Base-by-base conservation (phyloP, 2,797 vertebrate genomes). In the Coregonus suidteri region DNA sequence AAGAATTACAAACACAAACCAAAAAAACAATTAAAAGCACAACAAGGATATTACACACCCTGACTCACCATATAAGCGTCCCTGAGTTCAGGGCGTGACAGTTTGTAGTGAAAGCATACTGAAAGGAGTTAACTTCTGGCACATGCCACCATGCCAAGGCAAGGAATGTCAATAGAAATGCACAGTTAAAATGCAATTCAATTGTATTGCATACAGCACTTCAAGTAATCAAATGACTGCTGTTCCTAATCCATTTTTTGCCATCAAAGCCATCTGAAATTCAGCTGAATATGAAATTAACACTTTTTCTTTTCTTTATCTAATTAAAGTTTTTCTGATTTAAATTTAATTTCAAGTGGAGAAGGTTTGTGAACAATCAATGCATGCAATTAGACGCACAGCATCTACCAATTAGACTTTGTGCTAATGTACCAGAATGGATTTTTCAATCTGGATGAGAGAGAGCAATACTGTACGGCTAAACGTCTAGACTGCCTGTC, bases 361-460 rank as follows among this genome's bases (percentile, higher is more conserved):
- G 89, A 83, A 88, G 86, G 53, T 81, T 80, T 83, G 86, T 69
- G 83, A 79, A 82, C 76, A 89, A 93, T 94, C 91, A 86, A 93
- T 94, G 91, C 78, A 72, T 85, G 89, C 90, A 92, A 91, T 91
- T 89, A 91, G 88, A 93, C 88, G 90, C 91, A 91, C 88, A 81
- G 81, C 70, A 81, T 79, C 73, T 65, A 52, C 87, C 91, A 92
- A 93, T 92, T 92, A 93, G 87, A 83, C 85, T 82, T 84, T 78
- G 84, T 82, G 89, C 90, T 93, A 92, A 93, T 90, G 90, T 84
- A 91, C 89, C 77, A 66, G 78, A 81, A 93, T 93, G 81, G 92
- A 94, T 94, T 93, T 81, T 84, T 82, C 67, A 89, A 86, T 89
- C 86, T 81, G 82, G 41, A 47, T 88, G 78, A 75, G 79, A 79